Base-by-base conservation (phyloP, 2,888 invertebrate genomes). In the Teleogryllus oceanicus region DNA sequence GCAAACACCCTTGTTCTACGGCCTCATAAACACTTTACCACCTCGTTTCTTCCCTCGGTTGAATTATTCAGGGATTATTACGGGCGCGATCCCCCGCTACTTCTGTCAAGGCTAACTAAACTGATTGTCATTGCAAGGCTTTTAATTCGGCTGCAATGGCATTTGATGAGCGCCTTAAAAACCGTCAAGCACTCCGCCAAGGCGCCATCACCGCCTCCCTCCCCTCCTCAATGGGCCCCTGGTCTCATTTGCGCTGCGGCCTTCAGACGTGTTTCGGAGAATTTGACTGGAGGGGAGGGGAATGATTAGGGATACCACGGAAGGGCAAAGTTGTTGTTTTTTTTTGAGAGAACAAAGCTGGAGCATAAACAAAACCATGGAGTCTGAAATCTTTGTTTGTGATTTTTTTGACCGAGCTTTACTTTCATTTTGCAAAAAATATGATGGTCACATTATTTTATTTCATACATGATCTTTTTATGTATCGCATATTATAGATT, bases 51-150 rank as follows among this genome's bases (percentile, higher is more conserved):
- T 62, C 62, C 62, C 62, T n/a, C 16, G 62, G 62, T 62, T 62
- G 62, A 62, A 62, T 62, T 16, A 62, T 62, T 62, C 62, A 62
- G 62, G 62, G 62, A 62, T 62, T 62, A 62, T 62, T 62, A 62
- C n/a, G 62, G 13, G 62, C 62, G 16, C 62, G 16, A n/a, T 18
- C n/a, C 62, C 62, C 62, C 4, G 62, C 16, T 62, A 62, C 62
- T 62, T 12, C 62, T 62, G 62, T 62, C 62, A 13, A 13, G 62
- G 62, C 62, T 62, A 62, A 62, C 62, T 62, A 62, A 62, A 62
- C 62, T 62, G 62, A 62, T 62, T 62, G 62, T 62, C 62, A 62
- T 62, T 13, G 62, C n/a, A 11, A 13, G n/a, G 62, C 62, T 62
- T 62, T 62, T 62, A 62, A 62, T 62, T 62, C 62, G 13, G 16